Percentiles rank a stretch among this genome's conserved stretches.
phyloP scores from a whole-genome alignment of 2,888 invertebrate species.

The Caenorhabditis sp. region DNA sequence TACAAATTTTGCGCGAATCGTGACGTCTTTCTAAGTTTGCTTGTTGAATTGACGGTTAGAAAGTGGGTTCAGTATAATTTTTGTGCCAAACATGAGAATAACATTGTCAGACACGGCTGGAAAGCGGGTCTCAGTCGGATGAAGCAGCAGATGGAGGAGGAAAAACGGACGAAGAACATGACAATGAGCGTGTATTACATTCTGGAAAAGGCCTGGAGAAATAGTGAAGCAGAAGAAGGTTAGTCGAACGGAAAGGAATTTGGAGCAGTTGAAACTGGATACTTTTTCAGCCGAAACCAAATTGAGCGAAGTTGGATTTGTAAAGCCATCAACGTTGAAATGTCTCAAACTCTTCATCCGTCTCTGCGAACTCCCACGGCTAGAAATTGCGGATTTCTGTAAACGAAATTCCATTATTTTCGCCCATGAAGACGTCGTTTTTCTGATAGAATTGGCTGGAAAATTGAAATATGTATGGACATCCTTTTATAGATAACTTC shows the following conservation, averaged over 20 bases:
- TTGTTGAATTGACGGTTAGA: constrained; percentile 18
- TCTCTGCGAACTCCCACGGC: constrained; percentile 1
- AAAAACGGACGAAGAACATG: constrained; percentile 43
- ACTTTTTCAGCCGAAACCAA: constrained; percentile 22
- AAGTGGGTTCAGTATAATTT: too few relatives aligned
- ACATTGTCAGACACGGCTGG: constrained; percentile 21
- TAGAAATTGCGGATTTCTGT: constrained; percentile 37
- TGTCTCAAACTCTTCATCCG: constrained; percentile 32
- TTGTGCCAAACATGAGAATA: background rate
- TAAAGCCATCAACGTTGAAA: constrained; percentile 13
- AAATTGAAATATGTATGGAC: constrained; percentile 36
- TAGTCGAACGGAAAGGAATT: background rate
- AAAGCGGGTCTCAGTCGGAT: constrained; percentile 13
- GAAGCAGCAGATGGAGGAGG: constrained; percentile 4
- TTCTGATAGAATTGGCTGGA: constrained; percentile 34
- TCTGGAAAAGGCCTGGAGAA: constrained; percentile 27
- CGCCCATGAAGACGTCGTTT: constrained; percentile 15
- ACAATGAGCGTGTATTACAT: constrained; percentile 36
- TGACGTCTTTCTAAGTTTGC: constrained; percentile 35
- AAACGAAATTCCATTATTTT: constrained; percentile 27
- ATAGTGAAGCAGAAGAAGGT: constrained; percentile 20
- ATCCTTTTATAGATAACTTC: background rate
- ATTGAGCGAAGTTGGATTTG: background rate
- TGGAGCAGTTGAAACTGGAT: background rate
- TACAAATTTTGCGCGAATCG: constrained; percentile 52